These are phyloP conservation scores for Brachionus koreanus DNA, from an alignment of 1,140 invertebrate genomes.

Conservation along the genomic window DNA sequence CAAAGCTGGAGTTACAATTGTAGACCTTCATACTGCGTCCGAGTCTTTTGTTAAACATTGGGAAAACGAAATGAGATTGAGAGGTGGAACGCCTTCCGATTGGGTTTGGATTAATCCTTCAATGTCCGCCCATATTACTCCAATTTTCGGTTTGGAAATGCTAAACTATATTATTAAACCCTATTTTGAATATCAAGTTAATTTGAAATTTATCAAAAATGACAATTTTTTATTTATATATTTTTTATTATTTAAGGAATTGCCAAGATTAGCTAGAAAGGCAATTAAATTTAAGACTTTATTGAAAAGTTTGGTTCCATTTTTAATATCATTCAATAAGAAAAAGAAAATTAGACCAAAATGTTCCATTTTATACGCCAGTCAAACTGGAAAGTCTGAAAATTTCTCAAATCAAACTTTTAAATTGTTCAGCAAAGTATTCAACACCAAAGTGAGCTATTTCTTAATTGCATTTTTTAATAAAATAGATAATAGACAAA, in stretches of 20 bases:
- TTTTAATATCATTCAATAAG: conserved; percentile 86
- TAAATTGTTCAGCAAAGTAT: conserved; percentile 84
- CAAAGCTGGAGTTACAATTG: conserved; percentile 79
- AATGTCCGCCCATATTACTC: conserved; percentile 78
- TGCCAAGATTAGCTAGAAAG: conserved; percentile 82
- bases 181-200: conserved; percentile 82
- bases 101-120: conserved; percentile 96
- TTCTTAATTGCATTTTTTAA: conserved; percentile 45
- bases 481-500: too few relatives aligned
- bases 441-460: conserved; percentile 76
- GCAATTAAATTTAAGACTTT: conserved; percentile 77
- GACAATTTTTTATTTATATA: neutral
- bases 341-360: conserved; percentile 84
- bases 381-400: conserved; percentile 90
- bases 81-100: conserved; percentile 87
- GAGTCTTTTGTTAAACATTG: conserved; percentile 93
- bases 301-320: conserved; percentile 85
- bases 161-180: conserved; percentile 81
- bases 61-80: conserved; percentile 80
- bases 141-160: conserved; percentile 95
- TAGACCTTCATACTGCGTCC: conserved; percentile 90
- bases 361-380: conserved; percentile 85
- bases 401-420: conserved; percentile 83
- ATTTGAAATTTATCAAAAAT: conserved; percentile 1
- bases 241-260: conserved; percentile 57